phyloP scores from a whole-genome alignment of 1,140 invertebrate genomes.

The Caerostris extrusa region DNA sequence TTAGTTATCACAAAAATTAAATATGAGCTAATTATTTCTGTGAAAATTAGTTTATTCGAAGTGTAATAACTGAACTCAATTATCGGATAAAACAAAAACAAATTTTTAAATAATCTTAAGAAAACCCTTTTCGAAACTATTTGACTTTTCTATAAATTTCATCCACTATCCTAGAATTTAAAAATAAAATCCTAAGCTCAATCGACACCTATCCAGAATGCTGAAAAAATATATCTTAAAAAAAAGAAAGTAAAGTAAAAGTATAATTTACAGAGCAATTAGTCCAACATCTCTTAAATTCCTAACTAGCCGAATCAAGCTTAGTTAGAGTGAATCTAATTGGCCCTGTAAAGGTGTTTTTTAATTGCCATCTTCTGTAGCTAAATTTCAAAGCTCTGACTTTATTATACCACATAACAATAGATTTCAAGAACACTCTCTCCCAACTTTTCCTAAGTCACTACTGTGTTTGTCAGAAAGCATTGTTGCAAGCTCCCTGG shows the following conservation, averaged over 20 bases:
- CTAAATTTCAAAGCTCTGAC: conserved; percentile 51
- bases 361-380: conserved; percentile 53
- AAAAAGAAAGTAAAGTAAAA: neutral
- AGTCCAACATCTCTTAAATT: neutral
- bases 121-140: neutral
- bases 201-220: neutral
- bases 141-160: neutral
- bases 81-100: too few species aligned
- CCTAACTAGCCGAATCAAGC: conserved; percentile 1
- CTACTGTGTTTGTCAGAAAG: conserved; percentile 54
- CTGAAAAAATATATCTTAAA: neutral
- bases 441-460: conserved; percentile 38
- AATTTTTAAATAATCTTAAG: too few species aligned
- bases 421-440: conserved; percentile 49
- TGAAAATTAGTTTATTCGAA: too few species aligned
- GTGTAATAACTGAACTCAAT: too few species aligned
- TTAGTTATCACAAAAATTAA: too few species aligned
- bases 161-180: neutral
- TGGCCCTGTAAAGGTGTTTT: conserved; percentile 55
- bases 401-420: conserved; percentile 52
- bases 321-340: conserved; percentile 47
- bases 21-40: too few species aligned
- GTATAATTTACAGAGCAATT: conserved; percentile 14
- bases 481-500: conserved; percentile 48
- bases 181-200: neutral